Conservation (phyloP, 2,113 vertebrate genomes). For the Megatriorchis doriae region DNA sequence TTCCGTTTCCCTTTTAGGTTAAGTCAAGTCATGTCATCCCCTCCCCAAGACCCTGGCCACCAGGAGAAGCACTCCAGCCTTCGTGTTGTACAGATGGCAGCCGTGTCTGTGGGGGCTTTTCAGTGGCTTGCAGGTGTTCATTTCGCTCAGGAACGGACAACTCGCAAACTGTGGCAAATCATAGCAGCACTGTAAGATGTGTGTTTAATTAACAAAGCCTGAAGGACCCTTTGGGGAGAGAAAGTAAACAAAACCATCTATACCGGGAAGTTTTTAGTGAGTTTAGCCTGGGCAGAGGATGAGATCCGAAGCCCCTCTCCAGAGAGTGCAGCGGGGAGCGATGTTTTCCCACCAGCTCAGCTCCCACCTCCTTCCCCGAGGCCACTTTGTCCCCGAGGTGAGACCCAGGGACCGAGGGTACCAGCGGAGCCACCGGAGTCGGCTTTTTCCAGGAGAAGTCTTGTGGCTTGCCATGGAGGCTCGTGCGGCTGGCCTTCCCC, state of each 20-base stretch:
- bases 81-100: neutral
- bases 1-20: neutral
- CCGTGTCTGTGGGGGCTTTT: neutral
- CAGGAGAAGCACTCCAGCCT: neutral
- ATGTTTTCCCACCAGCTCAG: neutral
- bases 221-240: neutral
- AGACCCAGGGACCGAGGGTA: neutral
- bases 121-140: neutral
- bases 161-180: neutral
- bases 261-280: neutral
- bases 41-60: neutral
- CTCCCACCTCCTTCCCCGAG: neutral
- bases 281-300: neutral
- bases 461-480: neutral
- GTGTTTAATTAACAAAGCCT: neutral
- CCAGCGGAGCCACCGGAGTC: accelerated
- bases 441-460: neutral
- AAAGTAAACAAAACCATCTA: neutral
- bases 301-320: neutral
- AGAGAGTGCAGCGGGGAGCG: neutral
- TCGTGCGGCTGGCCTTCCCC: neutral
- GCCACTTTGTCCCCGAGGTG: accelerated
- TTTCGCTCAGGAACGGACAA: neutral
- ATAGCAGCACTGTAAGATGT: neutral
- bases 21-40: neutral